A percentile compares a stretch with the other conserved stretches of the same genome.
phyloP scores from a whole-genome alignment of 2,113 vertebrate genomes.

The Vidua chalybeata region DNA sequence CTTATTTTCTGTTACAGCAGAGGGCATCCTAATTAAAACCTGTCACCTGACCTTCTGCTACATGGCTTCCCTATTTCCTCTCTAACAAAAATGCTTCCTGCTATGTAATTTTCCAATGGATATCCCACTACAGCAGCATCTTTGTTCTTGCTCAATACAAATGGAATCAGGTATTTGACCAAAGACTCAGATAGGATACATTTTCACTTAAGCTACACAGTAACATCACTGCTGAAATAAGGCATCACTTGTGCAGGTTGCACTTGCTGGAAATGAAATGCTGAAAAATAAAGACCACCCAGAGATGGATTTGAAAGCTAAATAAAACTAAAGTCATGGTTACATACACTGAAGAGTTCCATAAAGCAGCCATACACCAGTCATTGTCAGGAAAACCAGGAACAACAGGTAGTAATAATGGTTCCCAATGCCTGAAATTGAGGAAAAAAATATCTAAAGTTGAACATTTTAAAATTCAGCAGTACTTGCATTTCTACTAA shows the following conservation, averaged over 20 bases:
- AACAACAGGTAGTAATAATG: conserved; percentile 89
- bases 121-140: not conserved
- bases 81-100: not conserved
- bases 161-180: not conserved
- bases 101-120: not conserved
- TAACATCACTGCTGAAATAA: not conserved
- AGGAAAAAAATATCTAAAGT: not conserved
- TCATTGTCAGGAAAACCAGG: conserved; percentile 75
- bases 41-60: not conserved
- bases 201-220: not conserved
- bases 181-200: not conserved
- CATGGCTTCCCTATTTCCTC: not conserved
- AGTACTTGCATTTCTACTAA: not conserved
- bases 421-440: conserved; percentile 85
- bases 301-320: not conserved
- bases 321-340: not conserved
- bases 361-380: conserved; percentile 84
- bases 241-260: not conserved
- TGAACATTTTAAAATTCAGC: not conserved
- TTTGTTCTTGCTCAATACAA: not conserved
- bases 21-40: not conserved
- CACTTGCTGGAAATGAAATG: not conserved
- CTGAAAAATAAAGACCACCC: not conserved
- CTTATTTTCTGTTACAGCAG: not conserved
- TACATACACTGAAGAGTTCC: conserved; percentile 87